Percentiles rank a stretch among this genome's conserved stretches.
Conservation (phyloP, 2,888 invertebrate genomes). For the Graphium colonna region DNA sequence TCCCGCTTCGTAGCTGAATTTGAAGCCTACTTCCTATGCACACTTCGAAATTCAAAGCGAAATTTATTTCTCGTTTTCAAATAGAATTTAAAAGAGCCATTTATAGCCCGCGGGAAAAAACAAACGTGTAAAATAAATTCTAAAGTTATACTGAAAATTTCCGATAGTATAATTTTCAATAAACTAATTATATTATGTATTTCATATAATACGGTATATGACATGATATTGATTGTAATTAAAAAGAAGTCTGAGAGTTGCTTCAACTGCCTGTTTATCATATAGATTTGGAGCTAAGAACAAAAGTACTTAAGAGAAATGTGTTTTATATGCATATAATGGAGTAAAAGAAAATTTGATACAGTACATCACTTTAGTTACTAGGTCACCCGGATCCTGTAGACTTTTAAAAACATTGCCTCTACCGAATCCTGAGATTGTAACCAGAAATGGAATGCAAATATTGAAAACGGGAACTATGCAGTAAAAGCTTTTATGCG, state of each 20-base stretch:
- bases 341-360: too few species aligned
- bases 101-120: conserved; percentile 6
- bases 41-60: conserved; percentile 35
- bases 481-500: conserved; percentile 62
- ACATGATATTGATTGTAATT: too few species aligned
- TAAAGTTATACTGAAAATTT: too few species aligned
- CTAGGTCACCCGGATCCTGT: conserved; percentile 3
- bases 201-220: too few species aligned
- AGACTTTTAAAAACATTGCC: conserved; percentile 36
- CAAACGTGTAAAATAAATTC: conserved; percentile 4
- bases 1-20: conserved; percentile 38
- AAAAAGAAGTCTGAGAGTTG: too few species aligned
- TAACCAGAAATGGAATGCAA: conserved; percentile 69
- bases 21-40: conserved; percentile 43
- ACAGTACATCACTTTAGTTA: background rate
- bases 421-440: conserved; percentile 30
- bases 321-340: too few species aligned
- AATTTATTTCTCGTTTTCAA: conserved; percentile 28
- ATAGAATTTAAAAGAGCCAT: conserved; percentile 21
- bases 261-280: too few species aligned
- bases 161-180: too few species aligned
- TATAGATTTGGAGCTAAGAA: too few species aligned
- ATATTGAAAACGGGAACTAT: conserved; percentile 61
- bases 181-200: too few species aligned
- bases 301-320: too few species aligned